Conservation (phyloP, 2,888 invertebrate genomes). For the Volucella inanis region DNA sequence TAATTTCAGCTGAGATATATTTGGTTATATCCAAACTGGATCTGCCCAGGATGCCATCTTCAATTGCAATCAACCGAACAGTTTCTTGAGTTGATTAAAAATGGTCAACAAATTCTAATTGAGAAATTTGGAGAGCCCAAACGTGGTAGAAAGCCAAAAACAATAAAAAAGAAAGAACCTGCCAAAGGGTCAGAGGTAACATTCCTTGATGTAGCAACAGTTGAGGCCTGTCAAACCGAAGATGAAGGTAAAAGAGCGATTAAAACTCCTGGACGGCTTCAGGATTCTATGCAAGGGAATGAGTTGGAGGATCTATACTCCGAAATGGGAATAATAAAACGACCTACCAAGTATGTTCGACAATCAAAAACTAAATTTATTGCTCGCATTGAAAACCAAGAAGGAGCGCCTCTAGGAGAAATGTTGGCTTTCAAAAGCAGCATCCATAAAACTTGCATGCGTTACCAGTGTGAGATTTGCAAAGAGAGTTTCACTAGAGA, state of each 20-base stretch:
- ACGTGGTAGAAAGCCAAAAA: slow-evolving; percentile 66
- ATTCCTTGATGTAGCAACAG: slow-evolving; percentile 81
- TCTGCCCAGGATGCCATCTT: slow-evolving; percentile 90
- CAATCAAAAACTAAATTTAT: slow-evolving; percentile 12
- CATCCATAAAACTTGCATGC: slow-evolving; percentile 11
- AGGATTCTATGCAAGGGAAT: slow-evolving; percentile 88
- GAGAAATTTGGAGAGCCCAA: slow-evolving; percentile 82
- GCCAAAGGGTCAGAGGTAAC: slow-evolving; percentile 79
- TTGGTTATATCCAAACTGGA: slow-evolving; percentile 87
- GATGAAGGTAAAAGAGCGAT: slow-evolving; percentile 83
- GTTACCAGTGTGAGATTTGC: slow-evolving; percentile 83
- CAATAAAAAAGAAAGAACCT: background rate
- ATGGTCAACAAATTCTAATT: slow-evolving; percentile 85
- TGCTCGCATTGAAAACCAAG: slow-evolving; percentile 77
- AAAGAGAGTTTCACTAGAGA: slow-evolving; percentile 83
- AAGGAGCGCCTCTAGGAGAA: slow-evolving; percentile 78
- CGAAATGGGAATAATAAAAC: slow-evolving; percentile 89
- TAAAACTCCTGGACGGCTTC: slow-evolving; percentile 87
- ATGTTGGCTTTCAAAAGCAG: slow-evolving; percentile 30
- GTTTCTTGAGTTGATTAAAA: slow-evolving; percentile 88
- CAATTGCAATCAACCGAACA: slow-evolving; percentile 89
- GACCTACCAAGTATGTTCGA: slow-evolving; percentile 80
- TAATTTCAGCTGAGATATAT: slow-evolving; percentile 86
- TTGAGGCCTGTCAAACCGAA: background rate
- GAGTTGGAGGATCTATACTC: slow-evolving; percentile 89